Percentiles rank a stretch among this genome's conserved stretches.
Conservation (phyloP, 2,113 vertebrate genomes). For the Chrysochloris asiatica region DNA sequence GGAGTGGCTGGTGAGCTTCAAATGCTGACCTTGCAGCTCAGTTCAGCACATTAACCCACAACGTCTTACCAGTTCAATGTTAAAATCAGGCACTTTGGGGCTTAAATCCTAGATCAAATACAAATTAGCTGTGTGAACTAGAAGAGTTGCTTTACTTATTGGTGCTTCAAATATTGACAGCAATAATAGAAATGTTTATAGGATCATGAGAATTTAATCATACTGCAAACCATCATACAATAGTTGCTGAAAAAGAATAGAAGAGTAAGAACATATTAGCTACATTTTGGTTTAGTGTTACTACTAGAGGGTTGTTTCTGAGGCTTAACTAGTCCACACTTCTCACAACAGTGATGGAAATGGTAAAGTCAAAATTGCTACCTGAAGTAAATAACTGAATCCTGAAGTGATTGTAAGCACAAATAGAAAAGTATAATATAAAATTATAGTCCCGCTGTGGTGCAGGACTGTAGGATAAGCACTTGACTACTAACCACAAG, state of each 20-base stretch:
- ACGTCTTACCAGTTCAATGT: no score
- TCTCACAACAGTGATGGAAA: background rate
- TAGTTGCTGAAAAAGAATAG: background rate
- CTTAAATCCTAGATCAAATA: background rate
- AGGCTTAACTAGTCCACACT: background rate
- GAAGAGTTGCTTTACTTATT: background rate
- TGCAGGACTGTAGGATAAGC: no score
- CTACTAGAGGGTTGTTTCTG: background rate
- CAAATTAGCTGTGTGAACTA: background rate
- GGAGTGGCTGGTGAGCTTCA: no score
- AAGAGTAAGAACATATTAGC: background rate
- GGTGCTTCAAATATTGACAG: background rate
- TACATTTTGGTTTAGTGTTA: background rate
- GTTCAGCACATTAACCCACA: no score
- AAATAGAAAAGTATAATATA: no score
- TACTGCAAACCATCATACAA: background rate
- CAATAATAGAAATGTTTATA: constrained; percentile 2
- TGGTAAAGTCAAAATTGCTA: background rate
- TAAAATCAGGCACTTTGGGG: background rate
- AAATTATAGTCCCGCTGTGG: no score
- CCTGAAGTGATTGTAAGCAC: background rate
- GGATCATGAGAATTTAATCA: background rate
- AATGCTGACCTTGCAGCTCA: no score
- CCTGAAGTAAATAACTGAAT: background rate
- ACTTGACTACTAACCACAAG: no score